Evolutionary conservation across 2,888 invertebrate species (phyloP), one percentile per base, ranked within the genome.

Genomic region (Hemicrepidius hirtus): DNA sequence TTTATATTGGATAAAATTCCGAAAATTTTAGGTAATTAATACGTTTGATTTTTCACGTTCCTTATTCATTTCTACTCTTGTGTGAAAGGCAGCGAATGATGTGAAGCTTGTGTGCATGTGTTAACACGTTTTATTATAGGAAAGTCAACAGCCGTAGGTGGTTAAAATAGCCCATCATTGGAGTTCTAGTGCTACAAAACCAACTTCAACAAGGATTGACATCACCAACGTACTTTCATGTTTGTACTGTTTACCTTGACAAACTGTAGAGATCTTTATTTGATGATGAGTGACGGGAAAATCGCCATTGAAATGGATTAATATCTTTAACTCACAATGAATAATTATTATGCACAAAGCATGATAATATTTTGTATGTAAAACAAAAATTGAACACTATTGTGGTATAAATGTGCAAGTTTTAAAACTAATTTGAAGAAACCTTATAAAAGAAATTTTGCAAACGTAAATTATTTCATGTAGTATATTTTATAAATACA

Each of bases 81-180:
- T 24, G 10, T 41, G 60, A 60, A 69, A 59, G 72, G 71, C 71
- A 65, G 44, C 60, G 70, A 71, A 68, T 71, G 70, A 24, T 72
- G 69, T 67, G 57, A 74, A 59, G 65, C 66, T 64, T 68, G 75
- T 64, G 69, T 76, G 78, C 44, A 32, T 78, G 77, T 67, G 78
- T 77, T 80, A 80, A 80, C 78, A 76, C 66, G 66, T 80, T 80
- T 79, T 80, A 78, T 80, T 80, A 78, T 80, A 80, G 80, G 79
- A 78, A 44, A 50, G 70, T 73, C 73, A 67, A 74, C 78, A 74
- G 72, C 76, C 41, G 20, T 68, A 73, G 63, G 63, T 64, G 65
- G 69, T 69, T 50, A 53, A 55, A 63, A 55, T 69, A 44, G 41
- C 28, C 60, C 21, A 18, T 35, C 37, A 20, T 4, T 55, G 69